These are phyloP conservation scores for Chromoteleia sp. DNA, from an alignment of 2,888 invertebrate genomes.

Conservation along the genomic window DNA sequence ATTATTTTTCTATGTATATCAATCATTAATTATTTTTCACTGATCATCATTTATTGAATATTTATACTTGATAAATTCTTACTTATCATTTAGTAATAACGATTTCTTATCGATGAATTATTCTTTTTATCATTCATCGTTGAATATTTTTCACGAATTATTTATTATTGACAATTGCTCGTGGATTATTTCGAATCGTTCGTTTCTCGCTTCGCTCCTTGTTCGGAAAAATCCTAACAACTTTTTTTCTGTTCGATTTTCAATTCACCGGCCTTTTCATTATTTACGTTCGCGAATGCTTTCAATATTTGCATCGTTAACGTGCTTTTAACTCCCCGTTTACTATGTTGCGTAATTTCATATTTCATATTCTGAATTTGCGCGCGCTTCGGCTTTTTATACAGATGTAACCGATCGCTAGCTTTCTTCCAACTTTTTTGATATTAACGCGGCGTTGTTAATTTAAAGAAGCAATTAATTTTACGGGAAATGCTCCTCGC, in stretches of 20 bases:
- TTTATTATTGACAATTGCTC: too few relatives aligned
- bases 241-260: neutral
- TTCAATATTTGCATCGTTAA: conserved; percentile 16
- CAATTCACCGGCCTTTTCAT: neutral
- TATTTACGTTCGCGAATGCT: conserved; percentile 18
- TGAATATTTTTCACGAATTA: too few relatives aligned
- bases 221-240: neutral
- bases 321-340: conserved; percentile 17
- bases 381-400: conserved; percentile 1
- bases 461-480: conserved; percentile 29
- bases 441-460: conserved; percentile 15
- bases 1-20: too few relatives aligned
- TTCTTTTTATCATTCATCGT: too few relatives aligned
- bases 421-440: conserved; percentile 11
- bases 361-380: conserved; percentile 17
- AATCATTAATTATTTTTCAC: too few relatives aligned
- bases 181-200: too few relatives aligned
- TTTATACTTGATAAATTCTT: too few relatives aligned
- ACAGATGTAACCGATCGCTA: conserved; percentile 4
- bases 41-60: too few relatives aligned
- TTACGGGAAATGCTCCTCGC: conserved; percentile 14
- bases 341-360: conserved; percentile 12
- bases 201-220: too few relatives aligned
- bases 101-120: too few relatives aligned
- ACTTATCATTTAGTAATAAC: too few relatives aligned